These are phyloP conservation scores for Sinocyclocheilus rhinocerous DNA, from an alignment of 2,113 vertebrate genomes.

Conservation along the genomic window DNA sequence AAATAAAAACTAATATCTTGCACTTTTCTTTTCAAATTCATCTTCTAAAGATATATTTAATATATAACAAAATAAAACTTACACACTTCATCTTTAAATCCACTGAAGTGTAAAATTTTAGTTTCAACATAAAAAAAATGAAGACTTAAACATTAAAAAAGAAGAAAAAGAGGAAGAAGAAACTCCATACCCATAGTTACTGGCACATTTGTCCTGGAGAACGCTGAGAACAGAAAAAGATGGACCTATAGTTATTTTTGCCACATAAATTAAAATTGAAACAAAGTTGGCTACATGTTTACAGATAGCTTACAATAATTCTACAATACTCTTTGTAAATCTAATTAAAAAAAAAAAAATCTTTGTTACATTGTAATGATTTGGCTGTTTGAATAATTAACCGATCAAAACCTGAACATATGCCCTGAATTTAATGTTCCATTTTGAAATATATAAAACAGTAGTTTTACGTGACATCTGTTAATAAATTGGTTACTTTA, in stretches of 20 bases:
- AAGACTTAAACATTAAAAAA: background rate
- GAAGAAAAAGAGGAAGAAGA: background rate
- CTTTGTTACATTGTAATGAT: background rate
- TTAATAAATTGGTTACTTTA: background rate
- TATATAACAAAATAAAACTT: background rate
- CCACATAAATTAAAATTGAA: background rate
- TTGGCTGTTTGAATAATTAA: background rate
- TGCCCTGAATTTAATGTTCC: background rate
- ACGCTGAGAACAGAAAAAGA: background rate
- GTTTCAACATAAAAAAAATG: background rate
- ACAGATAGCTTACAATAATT: background rate
- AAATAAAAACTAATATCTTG: too few species aligned
- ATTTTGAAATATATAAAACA: background rate
- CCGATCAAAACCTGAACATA: background rate
- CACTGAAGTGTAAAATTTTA: slow-evolving; percentile 48
- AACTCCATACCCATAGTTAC: slow-evolving; percentile 35
- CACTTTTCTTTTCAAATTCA: too few species aligned
- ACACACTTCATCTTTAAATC: background rate
- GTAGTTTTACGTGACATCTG: background rate
- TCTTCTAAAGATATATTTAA: too few species aligned
- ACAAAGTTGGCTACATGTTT: background rate
- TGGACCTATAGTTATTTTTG: background rate
- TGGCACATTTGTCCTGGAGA: background rate
- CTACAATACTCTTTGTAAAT: background rate
- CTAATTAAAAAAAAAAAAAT: background rate